Evolutionary conservation across 1,140 invertebrate genomes (phyloP).

Genomic region (Saxidomus purpurata): DNA sequence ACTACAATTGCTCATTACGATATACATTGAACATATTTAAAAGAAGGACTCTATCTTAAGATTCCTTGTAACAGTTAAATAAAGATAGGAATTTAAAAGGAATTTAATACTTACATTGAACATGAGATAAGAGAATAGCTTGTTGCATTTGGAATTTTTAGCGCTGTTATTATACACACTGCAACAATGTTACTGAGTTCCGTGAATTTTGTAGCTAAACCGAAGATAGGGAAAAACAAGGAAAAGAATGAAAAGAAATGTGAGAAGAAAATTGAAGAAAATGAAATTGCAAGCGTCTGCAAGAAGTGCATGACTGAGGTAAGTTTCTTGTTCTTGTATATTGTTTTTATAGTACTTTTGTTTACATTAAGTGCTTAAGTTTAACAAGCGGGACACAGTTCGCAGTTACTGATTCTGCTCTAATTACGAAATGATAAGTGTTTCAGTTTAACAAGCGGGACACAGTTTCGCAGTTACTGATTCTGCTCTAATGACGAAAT

Average conservation of each 20-base stretch:
- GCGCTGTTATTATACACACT: neutral
- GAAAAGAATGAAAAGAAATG: slow-evolving; percentile 27
- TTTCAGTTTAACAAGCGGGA: too few species aligned
- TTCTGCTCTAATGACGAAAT: too few species aligned
- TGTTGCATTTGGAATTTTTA: neutral
- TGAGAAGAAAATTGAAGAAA: neutral
- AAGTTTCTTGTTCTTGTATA: neutral
- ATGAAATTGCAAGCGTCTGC: neutral
- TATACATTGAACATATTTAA: too few species aligned
- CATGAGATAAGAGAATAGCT: neutral
- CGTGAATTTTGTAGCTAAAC: slow-evolving; percentile 55
- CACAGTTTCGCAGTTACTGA: too few species aligned
- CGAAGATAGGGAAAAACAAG: slow-evolving; percentile 40
- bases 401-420: too few species aligned
- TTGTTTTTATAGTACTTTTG: too few species aligned
- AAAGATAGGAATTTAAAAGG: neutral
- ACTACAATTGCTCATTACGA: neutral
- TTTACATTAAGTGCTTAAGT: too few species aligned
- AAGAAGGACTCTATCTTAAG: neutral
- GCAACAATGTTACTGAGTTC: slow-evolving; percentile 57
- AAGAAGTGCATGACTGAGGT: slow-evolving; percentile 37
- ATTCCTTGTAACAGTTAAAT: neutral
- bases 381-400: too few species aligned
- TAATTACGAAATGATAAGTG: too few species aligned
- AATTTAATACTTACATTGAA: neutral